Evolutionary conservation across 1,140 invertebrate species (phyloP).

Genomic region (Saxidomus purpurata): DNA sequence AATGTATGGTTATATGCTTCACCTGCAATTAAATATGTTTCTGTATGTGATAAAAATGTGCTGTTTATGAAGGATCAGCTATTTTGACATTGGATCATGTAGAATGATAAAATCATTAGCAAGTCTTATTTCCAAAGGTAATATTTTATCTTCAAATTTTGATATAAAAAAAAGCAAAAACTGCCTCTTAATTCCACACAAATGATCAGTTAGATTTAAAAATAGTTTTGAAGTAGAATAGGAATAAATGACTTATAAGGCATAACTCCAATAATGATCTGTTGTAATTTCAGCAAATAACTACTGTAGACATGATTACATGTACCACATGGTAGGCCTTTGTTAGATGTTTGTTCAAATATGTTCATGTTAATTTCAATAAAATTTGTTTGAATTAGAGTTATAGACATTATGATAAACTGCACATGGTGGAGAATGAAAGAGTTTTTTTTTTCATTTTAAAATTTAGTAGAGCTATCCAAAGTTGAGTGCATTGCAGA

Average conservation of each 20-base stretch:
- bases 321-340: background rate
- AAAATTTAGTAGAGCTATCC: too few species aligned
- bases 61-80: too few species aligned
- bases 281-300: too few species aligned
- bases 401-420: background rate
- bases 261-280: background rate
- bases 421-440: background rate
- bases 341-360: background rate
- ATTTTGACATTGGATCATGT: background rate
- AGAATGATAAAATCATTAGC: background rate
- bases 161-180: too few species aligned
- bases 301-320: background rate
- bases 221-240: background rate
- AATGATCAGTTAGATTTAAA: background rate
- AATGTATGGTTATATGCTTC: too few species aligned
- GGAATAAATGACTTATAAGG: background rate
- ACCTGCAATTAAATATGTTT: too few species aligned
- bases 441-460: too few species aligned
- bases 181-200: too few species aligned
- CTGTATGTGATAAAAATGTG: too few species aligned
- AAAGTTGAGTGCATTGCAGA: too few species aligned
- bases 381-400: slow-evolving; percentile 7
- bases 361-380: background rate
- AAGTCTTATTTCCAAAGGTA: background rate
- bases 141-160: too few species aligned